Evolutionary conservation across 2,888 invertebrate genomes (phyloP), one percentile per base, ranked within the genome.

Genomic region (Clusia tigrina): DNA sequence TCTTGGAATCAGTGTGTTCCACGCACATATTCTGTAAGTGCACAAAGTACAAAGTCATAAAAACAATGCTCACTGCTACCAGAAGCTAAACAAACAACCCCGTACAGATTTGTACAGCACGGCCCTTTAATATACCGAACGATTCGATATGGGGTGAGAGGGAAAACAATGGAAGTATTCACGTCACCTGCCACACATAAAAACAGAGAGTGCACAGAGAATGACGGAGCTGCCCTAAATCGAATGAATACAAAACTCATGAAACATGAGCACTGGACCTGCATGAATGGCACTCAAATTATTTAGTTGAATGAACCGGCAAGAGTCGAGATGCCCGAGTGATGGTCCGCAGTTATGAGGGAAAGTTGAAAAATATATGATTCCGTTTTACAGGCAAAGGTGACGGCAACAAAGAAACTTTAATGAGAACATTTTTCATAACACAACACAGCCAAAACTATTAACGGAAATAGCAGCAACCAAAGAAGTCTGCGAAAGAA

Each of bases 101-200:
- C 61, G 64, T 64, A 66, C 68, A 51, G 56, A 17, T 51, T 24
- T 46, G 2, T 22, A 15, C 42, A 6, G 24, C 42, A 17, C 9
- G n/a, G 32, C 53, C n/a, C n/a, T n/a, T n/a, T n/a, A n/a, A n/a
- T n/a, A n/a, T n/a, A n/a, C n/a, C 46, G 74, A 72, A 71, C 70
- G 71, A 80, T 80, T 81, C 77, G 78, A 72, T 72, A 81, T 78
- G 80, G 80, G 81, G 80, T 81, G 81, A 77, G 76, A 66, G 51
- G 58, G 52, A 48, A 78, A 82, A 84, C 83, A 83, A 83, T 73
- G 69, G 78, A 72, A 78, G 79, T 74, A 78, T 83, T 79, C 78
- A 77, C 82, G 82, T 83, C 83, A 84, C 83, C 83, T 84, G 83
- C 84, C 83, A 81, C 73, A 78, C 69, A 80, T 76, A 79, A 78